Percentiles rank a stretch among this genome's conserved stretches.
These are phyloP conservation scores for Ophiodon elongatus DNA, from an alignment of 2,113 vertebrate species.

Conservation along the genomic window DNA sequence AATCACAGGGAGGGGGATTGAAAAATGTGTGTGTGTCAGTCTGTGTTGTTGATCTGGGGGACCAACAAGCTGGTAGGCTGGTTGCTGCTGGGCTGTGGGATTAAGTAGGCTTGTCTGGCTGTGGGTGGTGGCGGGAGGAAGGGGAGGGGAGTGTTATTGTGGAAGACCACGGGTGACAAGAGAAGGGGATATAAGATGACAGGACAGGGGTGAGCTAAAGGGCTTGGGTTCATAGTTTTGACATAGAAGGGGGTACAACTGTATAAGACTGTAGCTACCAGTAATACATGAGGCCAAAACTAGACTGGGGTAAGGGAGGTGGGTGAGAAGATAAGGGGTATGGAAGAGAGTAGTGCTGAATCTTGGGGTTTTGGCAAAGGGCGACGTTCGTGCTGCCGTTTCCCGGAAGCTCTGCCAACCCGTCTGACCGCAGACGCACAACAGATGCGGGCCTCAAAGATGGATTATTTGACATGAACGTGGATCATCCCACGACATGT, in stretches of 20 bases:
- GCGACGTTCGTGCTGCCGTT: neutral
- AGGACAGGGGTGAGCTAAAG: conserved; percentile 45
- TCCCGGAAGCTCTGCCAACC: conserved; percentile 35
- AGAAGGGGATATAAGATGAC: conserved; percentile 51
- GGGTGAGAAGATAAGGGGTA: neutral
- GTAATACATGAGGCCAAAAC: neutral
- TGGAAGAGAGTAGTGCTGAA: neutral
- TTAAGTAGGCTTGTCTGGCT: conserved; percentile 84
- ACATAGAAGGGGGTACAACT: conserved; percentile 6
- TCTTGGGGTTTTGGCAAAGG: neutral
- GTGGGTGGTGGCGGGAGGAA: conserved; percentile 74
- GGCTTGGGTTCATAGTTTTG: conserved; percentile 22
- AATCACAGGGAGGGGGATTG: conserved; percentile 39
- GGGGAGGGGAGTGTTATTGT: conserved; percentile 78
- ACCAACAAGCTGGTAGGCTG: conserved; percentile 76
- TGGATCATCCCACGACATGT: conserved; percentile 82
- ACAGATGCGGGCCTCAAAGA: conserved; percentile 79
- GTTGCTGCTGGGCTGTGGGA: conserved; percentile 80
- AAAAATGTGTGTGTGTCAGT: conserved; percentile 51
- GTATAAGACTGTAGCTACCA: conserved; percentile 1
- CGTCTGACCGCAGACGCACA: conserved; percentile 71
- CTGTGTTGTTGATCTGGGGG: conserved; percentile 77
- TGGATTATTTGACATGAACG: conserved; percentile 82
- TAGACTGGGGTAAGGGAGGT: neutral
- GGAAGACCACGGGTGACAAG: conserved; percentile 65